Evolutionary conservation across 2,888 invertebrate species (phyloP).

Genomic region (Myopa tessellatipennis): DNA sequence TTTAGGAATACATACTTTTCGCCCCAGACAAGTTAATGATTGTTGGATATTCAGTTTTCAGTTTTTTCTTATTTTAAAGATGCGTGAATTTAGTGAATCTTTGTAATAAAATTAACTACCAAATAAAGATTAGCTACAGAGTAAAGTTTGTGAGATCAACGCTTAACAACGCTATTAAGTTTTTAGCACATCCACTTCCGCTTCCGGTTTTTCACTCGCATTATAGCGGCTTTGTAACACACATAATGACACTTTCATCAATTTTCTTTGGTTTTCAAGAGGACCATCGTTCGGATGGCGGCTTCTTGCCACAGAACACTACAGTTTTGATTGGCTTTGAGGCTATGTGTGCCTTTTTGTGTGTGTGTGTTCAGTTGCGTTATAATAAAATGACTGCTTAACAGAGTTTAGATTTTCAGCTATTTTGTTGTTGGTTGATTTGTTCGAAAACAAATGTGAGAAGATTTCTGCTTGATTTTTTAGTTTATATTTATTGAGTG

Average conservation of each 20-base stretch:
- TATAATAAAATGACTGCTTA: not conserved
- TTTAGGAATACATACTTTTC: too few relatives aligned
- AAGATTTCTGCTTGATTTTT: too few relatives aligned
- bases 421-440: not conserved
- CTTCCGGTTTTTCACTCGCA: slow-evolving; percentile 4
- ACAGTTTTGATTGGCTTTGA: not conserved
- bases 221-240: slow-evolving; percentile 11
- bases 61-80: too few relatives aligned
- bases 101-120: too few relatives aligned
- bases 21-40: too few relatives aligned
- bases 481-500: too few relatives aligned
- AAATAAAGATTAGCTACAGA: not conserved
- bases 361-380: not conserved
- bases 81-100: too few relatives aligned
- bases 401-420: slow-evolving; percentile 8
- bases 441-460: too few relatives aligned
- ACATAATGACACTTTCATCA: slow-evolving; percentile 19
- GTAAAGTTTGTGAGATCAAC: not conserved
- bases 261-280: slow-evolving; percentile 4
- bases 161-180: not conserved
- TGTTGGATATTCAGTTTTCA: too few relatives aligned
- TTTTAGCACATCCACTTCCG: slow-evolving; percentile 17
- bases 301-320: not conserved
- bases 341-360: not conserved
- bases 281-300: not conserved